phyloP scores from a whole-genome alignment of 2,113 vertebrate species.

The Lethenteron camtschaticum region DNA sequence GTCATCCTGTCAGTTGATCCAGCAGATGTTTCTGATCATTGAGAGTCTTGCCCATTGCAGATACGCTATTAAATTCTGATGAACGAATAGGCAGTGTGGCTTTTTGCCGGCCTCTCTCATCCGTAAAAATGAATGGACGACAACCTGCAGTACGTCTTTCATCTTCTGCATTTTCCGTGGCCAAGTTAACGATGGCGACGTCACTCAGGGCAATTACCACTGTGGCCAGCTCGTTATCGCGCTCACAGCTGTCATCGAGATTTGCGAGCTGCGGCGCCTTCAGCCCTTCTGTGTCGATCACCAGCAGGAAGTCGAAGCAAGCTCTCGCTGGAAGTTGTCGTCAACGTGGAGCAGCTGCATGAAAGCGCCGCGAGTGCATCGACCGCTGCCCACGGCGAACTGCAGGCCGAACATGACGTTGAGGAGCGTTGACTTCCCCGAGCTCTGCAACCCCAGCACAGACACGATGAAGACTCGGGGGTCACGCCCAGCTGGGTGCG shows the following conservation, averaged over 20 bases:
- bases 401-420: slow-evolving; percentile 40
- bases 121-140: slow-evolving; percentile 7
- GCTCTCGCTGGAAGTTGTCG: slow-evolving; percentile 12
- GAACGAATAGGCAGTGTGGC: slow-evolving; percentile 33
- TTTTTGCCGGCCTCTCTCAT: slow-evolving; percentile 23
- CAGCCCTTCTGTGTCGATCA: slow-evolving; percentile 15
- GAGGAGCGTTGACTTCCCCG: slow-evolving; percentile 38
- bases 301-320: slow-evolving; percentile 22
- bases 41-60: slow-evolving; percentile 23
- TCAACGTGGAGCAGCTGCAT: slow-evolving; percentile 15
- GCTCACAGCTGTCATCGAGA: slow-evolving; percentile 11
- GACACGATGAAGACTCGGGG: slow-evolving; percentile 26
- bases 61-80: slow-evolving; percentile 31
- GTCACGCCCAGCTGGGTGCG: too few relatives aligned
- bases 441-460: slow-evolving; percentile 34
- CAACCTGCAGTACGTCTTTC: slow-evolving; percentile 5
- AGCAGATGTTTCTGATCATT: slow-evolving; percentile 23
- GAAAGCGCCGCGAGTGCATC: slow-evolving; percentile 26
- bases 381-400: slow-evolving; percentile 23
- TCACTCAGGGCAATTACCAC: slow-evolving; percentile 35
- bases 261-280: slow-evolving; percentile 11
- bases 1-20: slow-evolving; percentile 27
- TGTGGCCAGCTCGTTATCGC: slow-evolving; percentile 36
- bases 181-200: slow-evolving; percentile 31
- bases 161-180: slow-evolving; percentile 10